Evolutionary conservation across 2,113 vertebrate genomes (phyloP), one percentile per base, ranked within the genome.

Genomic region (Oryzias javanicus): DNA sequence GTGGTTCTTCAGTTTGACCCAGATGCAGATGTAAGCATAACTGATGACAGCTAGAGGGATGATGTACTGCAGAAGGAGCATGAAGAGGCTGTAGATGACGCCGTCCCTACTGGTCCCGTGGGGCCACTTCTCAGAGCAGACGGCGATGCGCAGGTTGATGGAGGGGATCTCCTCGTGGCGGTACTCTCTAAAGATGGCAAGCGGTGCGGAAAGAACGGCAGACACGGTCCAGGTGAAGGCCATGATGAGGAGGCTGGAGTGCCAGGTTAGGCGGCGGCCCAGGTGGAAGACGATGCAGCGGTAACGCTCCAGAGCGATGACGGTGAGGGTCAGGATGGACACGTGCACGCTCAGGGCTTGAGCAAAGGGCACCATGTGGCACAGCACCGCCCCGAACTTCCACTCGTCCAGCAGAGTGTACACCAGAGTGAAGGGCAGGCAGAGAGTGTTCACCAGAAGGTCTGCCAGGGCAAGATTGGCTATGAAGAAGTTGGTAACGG

Each of bases 401-500:
- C 95, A 97, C 83, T 97, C 95, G 0, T 95, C 94, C 56, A 94
- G 61, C 67, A 97, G 80, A 0, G 95, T 97, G 84, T 97, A 96
- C 20, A 92, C 91, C 18, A 97, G 72, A 1, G 95, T 97, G 82
- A 97, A 97, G 25, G 95, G 95, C 79, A 97, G 75, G 56, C 95
- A 97, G 66, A 96, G 89, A 0, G 94, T 94, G 87, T 95, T 91
- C 81, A 97, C 92, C 88, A 97, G 91, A 56, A 97, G 91, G 70
- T 97, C 95, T 5, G 95, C 95, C 78, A 97, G 71, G 15, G 95
- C 95, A 81, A 97, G 83, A 86, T 97, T 97, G 20, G 94, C 94
- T 27, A 97, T 97, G 88, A 97, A 97, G 85, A 93, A 95, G 83
- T 97, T 97, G 60, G 95, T 97, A 49, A 97, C 95, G 0, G 95